Evolutionary conservation across 2,113 vertebrate species (phyloP).

Genomic region (Saguinus imperator): DNA sequence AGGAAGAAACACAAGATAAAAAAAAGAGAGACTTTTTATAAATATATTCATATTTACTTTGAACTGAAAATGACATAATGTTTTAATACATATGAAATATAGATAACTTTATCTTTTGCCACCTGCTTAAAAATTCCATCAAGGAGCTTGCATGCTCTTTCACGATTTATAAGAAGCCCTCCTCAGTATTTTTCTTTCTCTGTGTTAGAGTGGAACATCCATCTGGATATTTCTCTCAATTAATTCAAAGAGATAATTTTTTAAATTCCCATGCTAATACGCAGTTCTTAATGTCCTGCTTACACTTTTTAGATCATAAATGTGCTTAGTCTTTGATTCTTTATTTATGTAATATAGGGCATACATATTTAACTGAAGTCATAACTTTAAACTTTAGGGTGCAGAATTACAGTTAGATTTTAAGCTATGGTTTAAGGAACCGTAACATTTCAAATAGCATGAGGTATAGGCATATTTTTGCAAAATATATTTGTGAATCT

Average conservation of each 20-base stretch:
- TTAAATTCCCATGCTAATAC: background rate
- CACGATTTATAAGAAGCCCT: background rate
- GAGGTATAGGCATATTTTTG: background rate
- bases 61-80: background rate
- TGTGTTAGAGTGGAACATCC: background rate
- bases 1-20: background rate
- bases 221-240: background rate
- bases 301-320: background rate
- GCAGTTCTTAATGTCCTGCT: background rate
- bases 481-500: background rate
- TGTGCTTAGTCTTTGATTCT: background rate
- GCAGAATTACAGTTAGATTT: constrained; percentile 8
- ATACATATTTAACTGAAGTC: background rate
- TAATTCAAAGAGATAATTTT: background rate
- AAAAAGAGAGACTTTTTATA: background rate
- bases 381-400: background rate
- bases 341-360: background rate
- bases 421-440: background rate
- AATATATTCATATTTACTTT: background rate
- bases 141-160: background rate
- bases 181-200: background rate
- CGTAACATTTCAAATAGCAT: background rate
- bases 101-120: background rate
- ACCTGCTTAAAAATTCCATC: background rate
- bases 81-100: background rate